Conservation (phyloP, 2,888 invertebrate species). For the Megamerina dolium region DNA sequence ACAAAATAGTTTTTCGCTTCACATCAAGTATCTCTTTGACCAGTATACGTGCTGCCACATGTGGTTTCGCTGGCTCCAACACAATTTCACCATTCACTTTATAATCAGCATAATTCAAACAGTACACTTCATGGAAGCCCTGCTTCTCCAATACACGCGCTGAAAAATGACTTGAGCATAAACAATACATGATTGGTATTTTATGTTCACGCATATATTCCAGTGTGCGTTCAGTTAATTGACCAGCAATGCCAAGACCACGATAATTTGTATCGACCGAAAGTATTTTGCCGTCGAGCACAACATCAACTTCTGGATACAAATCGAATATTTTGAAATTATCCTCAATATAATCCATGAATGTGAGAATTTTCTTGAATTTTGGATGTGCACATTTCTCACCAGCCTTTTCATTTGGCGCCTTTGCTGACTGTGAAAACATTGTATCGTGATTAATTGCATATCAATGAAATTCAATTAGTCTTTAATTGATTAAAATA, state of each 20-base stretch:
- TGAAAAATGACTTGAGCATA: conserved; percentile 72
- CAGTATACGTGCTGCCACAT: conserved; percentile 56
- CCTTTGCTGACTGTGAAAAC: conserved; percentile 19
- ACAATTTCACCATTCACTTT: conserved; percentile 58
- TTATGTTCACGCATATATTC: conserved; percentile 44
- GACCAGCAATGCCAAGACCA: conserved; percentile 47
- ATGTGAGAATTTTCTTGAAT: conserved; percentile 52
- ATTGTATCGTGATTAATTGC: too few species aligned
- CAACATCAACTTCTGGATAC: conserved; percentile 45
- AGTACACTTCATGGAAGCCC: conserved; percentile 65
- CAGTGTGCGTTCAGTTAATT: conserved; percentile 40
- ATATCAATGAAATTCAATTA: too few species aligned
- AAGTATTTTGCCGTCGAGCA: conserved; percentile 48
- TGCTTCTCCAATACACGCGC: conserved; percentile 65
- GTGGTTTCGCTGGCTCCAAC: conserved; percentile 61
- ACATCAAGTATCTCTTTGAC: conserved; percentile 55
- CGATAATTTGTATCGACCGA: conserved; percentile 47
- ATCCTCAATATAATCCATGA: conserved; percentile 51
- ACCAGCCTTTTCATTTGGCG: conserved; percentile 25
- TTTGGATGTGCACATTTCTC: conserved; percentile 50
- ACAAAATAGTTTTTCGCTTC: too few species aligned
- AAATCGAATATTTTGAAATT: conserved; percentile 49
- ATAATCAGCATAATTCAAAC: conserved; percentile 61
- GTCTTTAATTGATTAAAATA: conserved; percentile 1
- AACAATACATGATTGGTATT: conserved; percentile 58